These are phyloP conservation scores for Sphyrna mokarran DNA, from an alignment of 2,113 vertebrate genomes.

Conservation along the genomic window DNA sequence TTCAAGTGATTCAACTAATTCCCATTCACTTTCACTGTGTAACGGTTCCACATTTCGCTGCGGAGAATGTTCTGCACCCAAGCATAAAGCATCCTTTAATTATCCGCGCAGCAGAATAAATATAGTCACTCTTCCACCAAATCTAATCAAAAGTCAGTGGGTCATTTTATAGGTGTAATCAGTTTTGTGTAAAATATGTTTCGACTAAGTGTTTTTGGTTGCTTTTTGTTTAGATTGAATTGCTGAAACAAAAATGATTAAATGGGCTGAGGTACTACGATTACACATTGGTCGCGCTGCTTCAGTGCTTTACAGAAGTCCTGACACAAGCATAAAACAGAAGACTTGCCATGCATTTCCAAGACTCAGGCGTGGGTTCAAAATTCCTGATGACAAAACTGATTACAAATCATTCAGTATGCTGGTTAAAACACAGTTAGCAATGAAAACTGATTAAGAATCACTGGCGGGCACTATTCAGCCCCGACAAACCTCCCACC, in stretches of 20 bases:
- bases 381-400: background rate
- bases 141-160: conserved; percentile 30
- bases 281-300: conserved; percentile 22
- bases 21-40: background rate
- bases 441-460: background rate
- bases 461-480: background rate
- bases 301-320: conserved; percentile 8
- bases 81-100: conserved; percentile 16
- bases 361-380: background rate
- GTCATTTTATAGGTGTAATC: conserved; percentile 31
- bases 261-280: conserved; percentile 17
- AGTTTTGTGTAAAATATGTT: conserved; percentile 31
- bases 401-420: background rate
- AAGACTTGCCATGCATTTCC: conserved; percentile 17
- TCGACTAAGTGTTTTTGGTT: conserved; percentile 25
- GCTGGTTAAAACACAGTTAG: background rate
- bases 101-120: conserved; percentile 1
- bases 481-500: background rate
- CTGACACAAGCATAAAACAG: conserved; percentile 24
- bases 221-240: conserved; percentile 36
- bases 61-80: background rate
- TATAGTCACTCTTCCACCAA: background rate
- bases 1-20: background rate
- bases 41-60: background rate
- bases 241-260: conserved; percentile 35